Conservation (phyloP, 2,113 vertebrate genomes). For the Dicrurus megarhynchus region DNA sequence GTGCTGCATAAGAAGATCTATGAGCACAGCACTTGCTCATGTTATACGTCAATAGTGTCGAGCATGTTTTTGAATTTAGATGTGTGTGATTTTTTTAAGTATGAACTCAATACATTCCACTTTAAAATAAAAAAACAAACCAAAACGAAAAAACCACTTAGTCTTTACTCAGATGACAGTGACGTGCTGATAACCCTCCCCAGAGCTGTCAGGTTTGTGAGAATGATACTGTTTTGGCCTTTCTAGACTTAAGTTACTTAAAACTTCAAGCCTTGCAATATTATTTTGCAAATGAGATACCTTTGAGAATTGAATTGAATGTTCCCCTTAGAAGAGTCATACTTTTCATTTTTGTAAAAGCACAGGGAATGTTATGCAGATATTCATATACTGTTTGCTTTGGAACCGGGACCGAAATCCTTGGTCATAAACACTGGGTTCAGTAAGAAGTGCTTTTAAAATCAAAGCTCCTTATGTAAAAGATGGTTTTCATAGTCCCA, state of each 20-base stretch:
- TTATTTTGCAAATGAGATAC: background rate
- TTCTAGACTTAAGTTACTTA: background rate
- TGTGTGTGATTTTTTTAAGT: background rate
- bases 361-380: background rate
- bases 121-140: background rate
- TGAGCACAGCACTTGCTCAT: accelerated
- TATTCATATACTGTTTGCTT: background rate
- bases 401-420: background rate
- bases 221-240: background rate
- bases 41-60: background rate
- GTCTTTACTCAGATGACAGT: background rate
- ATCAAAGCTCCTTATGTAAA: background rate
- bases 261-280: background rate
- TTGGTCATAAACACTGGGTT: background rate
- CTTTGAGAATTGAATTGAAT: background rate
- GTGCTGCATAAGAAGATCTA: background rate
- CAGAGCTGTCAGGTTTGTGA: background rate
- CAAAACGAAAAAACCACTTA: accelerated
- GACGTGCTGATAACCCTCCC: background rate
- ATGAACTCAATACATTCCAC: background rate
- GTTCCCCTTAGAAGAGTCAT: background rate
- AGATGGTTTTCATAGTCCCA: background rate
- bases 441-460: background rate
- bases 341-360: background rate
- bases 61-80: background rate